Percentiles rank a stretch among this genome's conserved stretches.
phyloP scores from a whole-genome alignment of 2,113 vertebrate genomes.

The Oreotrochilus melanogaster region DNA sequence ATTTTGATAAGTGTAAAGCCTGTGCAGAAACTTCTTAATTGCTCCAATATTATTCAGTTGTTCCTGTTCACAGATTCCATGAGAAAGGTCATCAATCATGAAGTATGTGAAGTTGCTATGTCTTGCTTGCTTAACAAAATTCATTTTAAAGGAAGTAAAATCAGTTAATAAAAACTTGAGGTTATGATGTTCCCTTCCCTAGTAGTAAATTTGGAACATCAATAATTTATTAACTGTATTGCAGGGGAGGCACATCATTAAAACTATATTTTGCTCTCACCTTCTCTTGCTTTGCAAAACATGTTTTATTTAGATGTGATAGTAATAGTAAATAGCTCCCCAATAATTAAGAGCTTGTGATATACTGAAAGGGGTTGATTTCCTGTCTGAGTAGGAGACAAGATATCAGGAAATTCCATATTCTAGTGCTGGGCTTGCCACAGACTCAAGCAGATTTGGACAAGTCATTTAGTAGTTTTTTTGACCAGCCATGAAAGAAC shows the following conservation, averaged over 20 bases:
- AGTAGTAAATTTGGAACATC: not conserved
- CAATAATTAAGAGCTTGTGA: not conserved
- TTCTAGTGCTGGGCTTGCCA: not conserved
- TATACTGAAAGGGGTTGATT: not conserved
- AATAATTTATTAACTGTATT: not conserved
- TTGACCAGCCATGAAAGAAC: not conserved
- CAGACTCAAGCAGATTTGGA: not conserved
- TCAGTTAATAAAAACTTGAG: slow-evolving; percentile 12
- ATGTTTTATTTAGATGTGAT: not conserved
- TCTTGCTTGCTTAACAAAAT: slow-evolving; percentile 76
- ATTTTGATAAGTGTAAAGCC: slow-evolving; percentile 72
- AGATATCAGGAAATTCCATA: not conserved
- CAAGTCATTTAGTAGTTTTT: not conserved
- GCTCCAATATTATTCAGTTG: slow-evolving; percentile 64
- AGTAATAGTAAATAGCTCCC: not conserved
- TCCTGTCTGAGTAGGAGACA: not conserved
- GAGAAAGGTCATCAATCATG: slow-evolving; percentile 78
- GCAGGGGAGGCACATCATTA: not conserved
- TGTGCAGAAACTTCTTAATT: slow-evolving; percentile 72
- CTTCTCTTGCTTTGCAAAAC: not conserved
- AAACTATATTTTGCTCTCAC: not conserved
- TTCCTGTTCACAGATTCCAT: slow-evolving; percentile 53
- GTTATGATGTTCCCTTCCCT: not conserved
- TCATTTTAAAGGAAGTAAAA: slow-evolving; percentile 37
- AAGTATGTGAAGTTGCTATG: slow-evolving; percentile 39